These are phyloP conservation scores for Leptoteleia sp. DNA, from an alignment of 1,140 invertebrate genomes.

Conservation along the genomic window DNA sequence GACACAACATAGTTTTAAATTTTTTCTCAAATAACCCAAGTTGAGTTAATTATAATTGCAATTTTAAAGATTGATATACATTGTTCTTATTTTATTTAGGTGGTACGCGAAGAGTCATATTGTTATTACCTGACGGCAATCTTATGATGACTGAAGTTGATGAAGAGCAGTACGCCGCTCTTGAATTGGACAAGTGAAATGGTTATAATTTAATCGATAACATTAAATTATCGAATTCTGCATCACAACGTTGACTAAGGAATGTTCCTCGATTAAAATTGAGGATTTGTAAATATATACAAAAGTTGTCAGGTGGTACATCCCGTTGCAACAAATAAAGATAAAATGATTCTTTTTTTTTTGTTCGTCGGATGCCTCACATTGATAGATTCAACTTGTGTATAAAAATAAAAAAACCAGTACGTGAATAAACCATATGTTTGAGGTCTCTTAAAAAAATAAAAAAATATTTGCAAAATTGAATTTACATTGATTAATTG, in stretches of 20 bases:
- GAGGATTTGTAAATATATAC: constrained; percentile 78
- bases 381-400: constrained; percentile 57
- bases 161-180: constrained; percentile 89
- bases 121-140: constrained; percentile 89
- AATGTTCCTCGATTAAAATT: constrained; percentile 41
- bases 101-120: constrained; percentile 89
- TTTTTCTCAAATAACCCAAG: constrained; percentile 39
- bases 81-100: too few relatives aligned
- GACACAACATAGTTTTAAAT: constrained; percentile 58
- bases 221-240: constrained; percentile 31
- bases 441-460: constrained; percentile 3
- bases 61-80: too few relatives aligned
- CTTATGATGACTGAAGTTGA: constrained; percentile 92
- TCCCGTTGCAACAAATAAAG: constrained; percentile 11
- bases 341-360: constrained; percentile 49
- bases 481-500: too few relatives aligned
- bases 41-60: too few relatives aligned
- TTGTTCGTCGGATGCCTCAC: constrained; percentile 40
- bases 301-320: constrained; percentile 48
- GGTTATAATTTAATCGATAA: constrained; percentile 19
- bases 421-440: too few relatives aligned
- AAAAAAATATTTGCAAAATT: constrained; percentile 16
- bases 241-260: constrained; percentile 36
- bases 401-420: constrained; percentile 64
- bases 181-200: constrained; percentile 84